Evolutionary conservation across 2,797 vertebrate species (phyloP).

Genomic region (Protosalanx chinensis): DNA sequence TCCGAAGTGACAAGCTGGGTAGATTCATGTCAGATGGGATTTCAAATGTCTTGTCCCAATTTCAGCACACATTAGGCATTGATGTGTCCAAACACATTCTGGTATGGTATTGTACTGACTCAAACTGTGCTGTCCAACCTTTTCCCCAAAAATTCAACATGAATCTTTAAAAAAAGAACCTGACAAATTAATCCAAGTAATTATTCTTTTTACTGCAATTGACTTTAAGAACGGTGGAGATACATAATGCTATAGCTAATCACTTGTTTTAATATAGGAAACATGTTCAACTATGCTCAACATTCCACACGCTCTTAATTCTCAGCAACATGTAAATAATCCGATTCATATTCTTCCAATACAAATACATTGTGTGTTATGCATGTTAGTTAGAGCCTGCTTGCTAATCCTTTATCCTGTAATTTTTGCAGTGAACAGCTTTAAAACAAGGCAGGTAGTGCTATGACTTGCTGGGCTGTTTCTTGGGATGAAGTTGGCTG

Average conservation of each 20-base stretch:
- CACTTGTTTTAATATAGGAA: background rate
- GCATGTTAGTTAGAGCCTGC: background rate
- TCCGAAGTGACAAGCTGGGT: conserved; percentile 10
- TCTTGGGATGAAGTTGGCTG: background rate
- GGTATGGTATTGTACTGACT: background rate
- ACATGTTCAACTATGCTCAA: no score
- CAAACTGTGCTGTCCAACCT: background rate
- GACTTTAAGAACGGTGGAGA: no score
- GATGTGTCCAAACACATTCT: conserved; percentile 6
- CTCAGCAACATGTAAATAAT: background rate
- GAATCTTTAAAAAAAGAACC: background rate
- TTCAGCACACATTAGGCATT: conserved; percentile 12
- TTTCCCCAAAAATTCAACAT: background rate
- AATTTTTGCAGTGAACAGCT: background rate
- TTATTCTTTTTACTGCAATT: no score
- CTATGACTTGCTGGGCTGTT: background rate
- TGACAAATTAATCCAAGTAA: background rate
- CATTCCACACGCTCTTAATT: background rate
- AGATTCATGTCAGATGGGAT: conserved; percentile 7
- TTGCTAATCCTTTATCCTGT: background rate
- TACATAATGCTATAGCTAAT: background rate
- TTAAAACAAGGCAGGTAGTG: background rate
- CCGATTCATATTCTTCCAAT: background rate
- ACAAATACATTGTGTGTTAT: background rate
- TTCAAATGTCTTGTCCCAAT: background rate